These are phyloP conservation scores for Acrocephalus arundinaceus DNA, from an alignment of 2,113 vertebrate genomes.

Conservation along the genomic window DNA sequence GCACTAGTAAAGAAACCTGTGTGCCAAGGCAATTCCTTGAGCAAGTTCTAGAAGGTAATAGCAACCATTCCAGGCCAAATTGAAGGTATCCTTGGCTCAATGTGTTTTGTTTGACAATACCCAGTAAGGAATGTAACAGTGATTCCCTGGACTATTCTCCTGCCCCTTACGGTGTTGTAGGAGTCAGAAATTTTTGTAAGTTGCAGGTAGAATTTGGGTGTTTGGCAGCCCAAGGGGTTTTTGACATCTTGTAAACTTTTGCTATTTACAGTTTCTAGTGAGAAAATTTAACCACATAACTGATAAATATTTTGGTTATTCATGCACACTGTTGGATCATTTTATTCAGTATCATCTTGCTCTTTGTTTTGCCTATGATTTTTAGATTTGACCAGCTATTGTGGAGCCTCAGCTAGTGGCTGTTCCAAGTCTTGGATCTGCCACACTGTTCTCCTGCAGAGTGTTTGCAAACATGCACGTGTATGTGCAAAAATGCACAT, in stretches of 20 bases:
- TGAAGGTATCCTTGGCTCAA: not conserved
- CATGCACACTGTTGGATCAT: not conserved
- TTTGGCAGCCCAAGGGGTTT: not conserved
- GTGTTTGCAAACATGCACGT: not conserved
- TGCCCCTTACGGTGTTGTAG: not conserved
- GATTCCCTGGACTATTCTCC: not conserved
- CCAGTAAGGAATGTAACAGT: not conserved
- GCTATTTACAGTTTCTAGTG: not conserved
- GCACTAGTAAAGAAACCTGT: not conserved
- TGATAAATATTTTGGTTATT: not conserved
- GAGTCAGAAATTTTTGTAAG: not conserved
- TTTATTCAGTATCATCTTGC: not conserved
- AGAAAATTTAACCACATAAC: not conserved
- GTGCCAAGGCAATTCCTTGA: not conserved
- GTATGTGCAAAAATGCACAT: not conserved
- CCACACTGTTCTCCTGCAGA: not conserved
- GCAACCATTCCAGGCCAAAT: not conserved
- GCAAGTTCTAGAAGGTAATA: slow-evolving; percentile 3
- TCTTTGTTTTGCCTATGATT: not conserved
- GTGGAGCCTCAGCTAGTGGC: not conserved
- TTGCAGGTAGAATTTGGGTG: not conserved
- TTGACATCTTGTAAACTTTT: not conserved
- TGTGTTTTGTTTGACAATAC: not conserved
- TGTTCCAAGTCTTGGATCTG: not conserved
- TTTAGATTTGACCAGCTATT: not conserved